Percentiles rank a stretch among this genome's conserved stretches.
Conservation (phyloP, 2,113 vertebrate genomes). For the Microcebus griseorufus region DNA sequence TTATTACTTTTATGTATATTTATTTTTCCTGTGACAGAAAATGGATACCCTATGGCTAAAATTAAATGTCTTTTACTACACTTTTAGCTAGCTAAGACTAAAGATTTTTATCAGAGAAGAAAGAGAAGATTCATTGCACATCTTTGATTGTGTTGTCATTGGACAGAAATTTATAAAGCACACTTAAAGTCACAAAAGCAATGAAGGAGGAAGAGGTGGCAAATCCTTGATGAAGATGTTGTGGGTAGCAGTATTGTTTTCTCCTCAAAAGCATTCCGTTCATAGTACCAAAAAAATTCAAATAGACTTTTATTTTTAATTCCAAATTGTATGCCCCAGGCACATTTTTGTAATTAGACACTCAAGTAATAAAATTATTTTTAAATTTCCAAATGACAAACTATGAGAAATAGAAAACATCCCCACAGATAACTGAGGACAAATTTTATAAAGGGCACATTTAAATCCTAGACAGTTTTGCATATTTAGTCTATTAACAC, state of each 20-base stretch:
- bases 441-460: background rate
- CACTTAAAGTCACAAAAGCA: constrained; percentile 55
- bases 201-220: background rate
- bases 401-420: background rate
- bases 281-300: constrained; percentile 19
- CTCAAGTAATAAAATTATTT: constrained; percentile 27
- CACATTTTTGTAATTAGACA: constrained; percentile 53
- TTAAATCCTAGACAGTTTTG: background rate
- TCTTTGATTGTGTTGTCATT: constrained; percentile 73
- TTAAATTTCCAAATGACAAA: constrained; percentile 39
- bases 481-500: background rate
- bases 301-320: constrained; percentile 43
- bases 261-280: constrained; percentile 23
- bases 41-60: constrained; percentile 80
- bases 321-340: constrained; percentile 7
- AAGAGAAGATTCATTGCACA: constrained; percentile 77
- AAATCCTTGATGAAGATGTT: constrained; percentile 38
- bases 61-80: constrained; percentile 69
- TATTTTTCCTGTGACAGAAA: constrained; percentile 80
- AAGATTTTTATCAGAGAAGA: constrained; percentile 73
- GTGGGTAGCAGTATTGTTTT: background rate
- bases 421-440: background rate
- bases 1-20: constrained; percentile 78
- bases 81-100: constrained; percentile 75
- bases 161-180: constrained; percentile 75